phyloP scores from a whole-genome alignment of 2,888 invertebrate species.

The Phalera bucephala region DNA sequence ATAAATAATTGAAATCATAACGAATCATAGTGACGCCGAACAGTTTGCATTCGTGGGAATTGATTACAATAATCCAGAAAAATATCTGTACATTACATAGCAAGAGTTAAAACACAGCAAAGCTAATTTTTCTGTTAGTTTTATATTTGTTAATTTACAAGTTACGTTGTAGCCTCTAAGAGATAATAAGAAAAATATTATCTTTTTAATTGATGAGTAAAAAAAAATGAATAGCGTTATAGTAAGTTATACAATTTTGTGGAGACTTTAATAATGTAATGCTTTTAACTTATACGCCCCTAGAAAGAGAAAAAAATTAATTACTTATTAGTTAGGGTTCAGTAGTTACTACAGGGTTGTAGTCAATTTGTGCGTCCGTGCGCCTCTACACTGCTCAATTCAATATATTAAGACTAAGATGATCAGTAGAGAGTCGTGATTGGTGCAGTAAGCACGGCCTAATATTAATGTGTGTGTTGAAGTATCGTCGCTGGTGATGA shows the following conservation, averaged over 20 bases:
- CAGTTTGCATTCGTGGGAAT: slow-evolving; percentile 67
- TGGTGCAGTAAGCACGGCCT: slow-evolving; percentile 63
- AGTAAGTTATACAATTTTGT: slow-evolving; percentile 76
- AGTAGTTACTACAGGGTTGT: slow-evolving; percentile 73
- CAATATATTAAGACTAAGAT: slow-evolving; percentile 64
- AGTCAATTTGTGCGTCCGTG: slow-evolving; percentile 77
- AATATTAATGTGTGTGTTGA: slow-evolving; percentile 44
- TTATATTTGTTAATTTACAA: slow-evolving; percentile 26
- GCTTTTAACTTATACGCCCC: slow-evolving; percentile 74
- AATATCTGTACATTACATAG: slow-evolving; percentile 42
- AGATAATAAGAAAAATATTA: slow-evolving; percentile 52
- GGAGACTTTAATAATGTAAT: slow-evolving; percentile 72
- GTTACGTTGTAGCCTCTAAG: slow-evolving; percentile 49
- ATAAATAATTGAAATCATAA: slow-evolving; percentile 9
- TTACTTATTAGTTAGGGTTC: slow-evolving; percentile 67
- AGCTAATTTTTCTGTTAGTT: slow-evolving; percentile 30
- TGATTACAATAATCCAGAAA: slow-evolving; percentile 51
- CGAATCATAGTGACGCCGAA: slow-evolving; percentile 29
- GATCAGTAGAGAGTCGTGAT: slow-evolving; percentile 58
- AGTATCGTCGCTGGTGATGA: slow-evolving; percentile 38
- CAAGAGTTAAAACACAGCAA: slow-evolving; percentile 16
- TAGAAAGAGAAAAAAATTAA: slow-evolving; percentile 58
- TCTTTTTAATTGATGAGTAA: slow-evolving; percentile 56
- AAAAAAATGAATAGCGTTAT: slow-evolving; percentile 57
- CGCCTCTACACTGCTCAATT: slow-evolving; percentile 77